Evolutionary conservation across 2,797 vertebrate species (phyloP).

Genomic region (Setipinna tenuifilis): DNA sequence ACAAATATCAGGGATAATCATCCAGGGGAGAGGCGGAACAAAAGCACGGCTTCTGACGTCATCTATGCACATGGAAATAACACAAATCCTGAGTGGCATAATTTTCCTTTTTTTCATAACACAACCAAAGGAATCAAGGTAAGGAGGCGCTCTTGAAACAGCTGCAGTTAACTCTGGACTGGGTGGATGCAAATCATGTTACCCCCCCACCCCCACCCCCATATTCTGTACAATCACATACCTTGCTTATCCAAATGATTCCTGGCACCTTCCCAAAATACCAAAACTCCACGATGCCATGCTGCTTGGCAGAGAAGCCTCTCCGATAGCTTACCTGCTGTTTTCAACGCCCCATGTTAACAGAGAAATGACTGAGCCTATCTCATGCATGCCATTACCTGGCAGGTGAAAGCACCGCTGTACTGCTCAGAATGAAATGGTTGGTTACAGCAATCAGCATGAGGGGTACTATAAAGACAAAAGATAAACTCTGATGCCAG

Average conservation of each 20-base stretch:
- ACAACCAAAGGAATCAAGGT: not conserved
- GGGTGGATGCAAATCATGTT: not conserved
- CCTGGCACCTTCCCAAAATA: not conserved
- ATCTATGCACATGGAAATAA: not conserved
- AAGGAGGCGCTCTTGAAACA: not conserved
- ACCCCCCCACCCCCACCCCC: not conserved
- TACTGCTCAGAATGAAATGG: not conserved
- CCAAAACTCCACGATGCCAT: not conserved
- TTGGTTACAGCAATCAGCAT: not conserved
- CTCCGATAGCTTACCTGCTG: not conserved
- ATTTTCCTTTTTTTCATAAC: not conserved
- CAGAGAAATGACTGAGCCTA: not conserved
- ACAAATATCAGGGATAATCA: constrained; percentile 45
- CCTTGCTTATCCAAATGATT: not conserved
- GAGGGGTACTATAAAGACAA: not conserved
- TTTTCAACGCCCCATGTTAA: not conserved
- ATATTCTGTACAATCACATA: not conserved
- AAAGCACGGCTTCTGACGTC: not conserved
- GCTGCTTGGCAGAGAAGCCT: not conserved
- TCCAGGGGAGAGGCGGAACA: not conserved
- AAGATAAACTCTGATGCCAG: not conserved
- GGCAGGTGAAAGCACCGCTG: not conserved
- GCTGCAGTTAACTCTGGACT: not conserved
- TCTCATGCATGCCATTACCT: not conserved
- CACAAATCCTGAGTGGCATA: too few relatives aligned